Evolutionary conservation across 1,140 invertebrate species (phyloP), one percentile per base, ranked within the genome.

Genomic region (Procambarus clarkii): DNA sequence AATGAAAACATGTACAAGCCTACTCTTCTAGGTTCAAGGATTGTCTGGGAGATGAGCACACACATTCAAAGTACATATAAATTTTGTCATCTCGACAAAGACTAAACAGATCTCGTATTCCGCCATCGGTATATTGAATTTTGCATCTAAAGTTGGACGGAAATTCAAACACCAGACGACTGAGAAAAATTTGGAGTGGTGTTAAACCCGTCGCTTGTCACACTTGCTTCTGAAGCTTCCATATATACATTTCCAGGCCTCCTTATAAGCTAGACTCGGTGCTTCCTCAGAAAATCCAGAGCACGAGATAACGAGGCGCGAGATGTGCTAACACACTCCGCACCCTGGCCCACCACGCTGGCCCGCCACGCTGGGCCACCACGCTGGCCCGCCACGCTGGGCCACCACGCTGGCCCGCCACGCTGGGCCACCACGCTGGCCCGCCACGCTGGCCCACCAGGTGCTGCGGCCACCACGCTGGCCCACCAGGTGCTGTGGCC

Each of bases 131-230:
- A 24, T 74, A 9, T 24, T 74, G 69, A 74, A 74, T 74, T 74
- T 74, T 74, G 69, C 69, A 74, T 34, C 69, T 74, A 34, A 74
- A 74, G 21, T 21, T 74, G 69, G 69, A 74, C 69, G 69, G 69
- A 74, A 74, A 74, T 74, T 74, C 60, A 64, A 64, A 64, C 60
- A 64, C 21, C 60, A 21, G 60, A 21, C 60, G 60, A 64, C 60
- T 64, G 60, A 64, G 60, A 64, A 64, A 58, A 64, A 64, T n/a
- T 18, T 64, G 50, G 50, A 54, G 50, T 9, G 13, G 50, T 54
- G 5, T 34, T 21, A 11, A 69, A 21, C 18, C 13, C 64, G 8
- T 58, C 13, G 54, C 13, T 9, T 58, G 13, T 69, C 18, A 18
- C 64, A 4, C 21, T 21, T 21, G 18, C 13, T 69, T 69, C 21